Evolutionary conservation across 2,797 vertebrate species (phyloP).

Genomic region (Neoniphon sammara): DNA sequence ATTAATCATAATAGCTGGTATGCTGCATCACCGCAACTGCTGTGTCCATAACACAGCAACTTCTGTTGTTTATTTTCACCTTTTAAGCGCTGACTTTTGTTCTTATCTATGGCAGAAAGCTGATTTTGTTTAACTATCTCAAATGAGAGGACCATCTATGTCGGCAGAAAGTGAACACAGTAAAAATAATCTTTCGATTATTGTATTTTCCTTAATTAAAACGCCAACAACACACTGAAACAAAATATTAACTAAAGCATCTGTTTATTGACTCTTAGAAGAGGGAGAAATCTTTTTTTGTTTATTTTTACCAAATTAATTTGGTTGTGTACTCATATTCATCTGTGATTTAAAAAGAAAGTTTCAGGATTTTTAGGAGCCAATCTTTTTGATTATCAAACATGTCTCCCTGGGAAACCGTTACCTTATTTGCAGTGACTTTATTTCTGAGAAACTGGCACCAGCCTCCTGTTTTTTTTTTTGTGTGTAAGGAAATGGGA

Average conservation of each 20-base stretch:
- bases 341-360: slow-evolving; percentile 11
- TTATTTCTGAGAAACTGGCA: slow-evolving; percentile 14
- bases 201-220: no score
- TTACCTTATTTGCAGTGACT: background rate
- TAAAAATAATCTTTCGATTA: no score
- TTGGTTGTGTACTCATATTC: no score
- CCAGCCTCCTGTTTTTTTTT: slow-evolving; percentile 10
- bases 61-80: background rate
- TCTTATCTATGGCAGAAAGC: background rate
- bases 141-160: background rate
- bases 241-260: no score
- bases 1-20: background rate
- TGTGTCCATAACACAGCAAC: background rate
- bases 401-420: background rate
- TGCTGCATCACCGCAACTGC: background rate
- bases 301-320: background rate
- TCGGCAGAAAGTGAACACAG: background rate
- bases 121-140: background rate
- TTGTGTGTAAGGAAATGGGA: background rate
- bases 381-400: background rate
- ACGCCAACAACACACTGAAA: no score
- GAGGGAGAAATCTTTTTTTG: no score
- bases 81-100: no score
- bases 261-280: no score
- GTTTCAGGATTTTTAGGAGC: background rate